phyloP scores from a whole-genome alignment of 2,113 vertebrate species.

The Spea bombifrons region DNA sequence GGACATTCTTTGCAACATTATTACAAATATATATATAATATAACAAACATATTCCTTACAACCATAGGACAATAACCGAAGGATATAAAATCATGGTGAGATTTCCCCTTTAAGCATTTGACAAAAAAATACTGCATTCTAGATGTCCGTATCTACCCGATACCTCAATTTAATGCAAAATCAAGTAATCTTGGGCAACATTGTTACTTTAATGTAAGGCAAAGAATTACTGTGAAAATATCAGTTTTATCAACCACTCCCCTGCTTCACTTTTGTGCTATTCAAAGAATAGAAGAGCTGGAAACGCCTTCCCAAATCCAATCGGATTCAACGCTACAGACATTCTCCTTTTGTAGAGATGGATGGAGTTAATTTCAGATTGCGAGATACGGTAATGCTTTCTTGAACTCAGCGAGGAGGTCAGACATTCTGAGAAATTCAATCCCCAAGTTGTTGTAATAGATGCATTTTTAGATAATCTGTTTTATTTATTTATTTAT shows the following conservation, averaged over 20 bases:
- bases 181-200: too few relatives aligned
- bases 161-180: too few relatives aligned
- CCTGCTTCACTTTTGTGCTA: conserved; percentile 53
- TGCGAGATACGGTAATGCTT: conserved; percentile 74
- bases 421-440: conserved; percentile 7
- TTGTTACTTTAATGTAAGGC: too few relatives aligned
- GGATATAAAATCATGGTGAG: too few relatives aligned
- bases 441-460: conserved; percentile 16
- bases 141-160: too few relatives aligned
- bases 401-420: conserved; percentile 38
- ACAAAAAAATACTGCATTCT: too few relatives aligned
- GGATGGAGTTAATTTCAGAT: conserved; percentile 71
- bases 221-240: too few relatives aligned
- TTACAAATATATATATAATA: too few relatives aligned
- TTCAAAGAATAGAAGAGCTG: conserved; percentile 62
- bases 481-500: conserved; percentile 28
- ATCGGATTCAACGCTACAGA: conserved; percentile 62
- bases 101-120: too few relatives aligned
- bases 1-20: too few relatives aligned
- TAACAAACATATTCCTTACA: too few relatives aligned
- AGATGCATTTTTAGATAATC: conserved; percentile 30
- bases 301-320: conserved; percentile 68
- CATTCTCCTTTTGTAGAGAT: conserved; percentile 65
- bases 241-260: conserved; percentile 55
- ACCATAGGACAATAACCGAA: too few relatives aligned